These are phyloP conservation scores for Aphrophora alni DNA, from an alignment of 2,888 invertebrate species.

Conservation along the genomic window DNA sequence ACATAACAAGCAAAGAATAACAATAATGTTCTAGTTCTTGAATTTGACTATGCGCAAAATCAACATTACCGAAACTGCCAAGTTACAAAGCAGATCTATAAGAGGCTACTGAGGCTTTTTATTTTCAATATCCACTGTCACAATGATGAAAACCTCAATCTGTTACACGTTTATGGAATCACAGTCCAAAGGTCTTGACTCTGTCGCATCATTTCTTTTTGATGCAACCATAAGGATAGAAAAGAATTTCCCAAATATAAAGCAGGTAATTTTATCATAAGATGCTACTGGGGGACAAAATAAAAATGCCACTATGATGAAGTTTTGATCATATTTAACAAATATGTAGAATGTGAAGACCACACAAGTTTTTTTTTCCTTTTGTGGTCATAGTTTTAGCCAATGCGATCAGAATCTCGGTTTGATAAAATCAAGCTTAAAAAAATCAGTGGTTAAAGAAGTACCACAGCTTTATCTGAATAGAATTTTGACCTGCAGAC, in stretches of 20 bases:
- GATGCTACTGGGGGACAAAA: slow-evolving; percentile 15
- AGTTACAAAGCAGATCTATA: slow-evolving; percentile 44
- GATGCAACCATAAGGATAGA: neutral
- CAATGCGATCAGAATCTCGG: no score
- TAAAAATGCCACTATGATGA: no score
- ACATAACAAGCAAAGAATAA: slow-evolving; percentile 34
- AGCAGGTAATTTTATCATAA: neutral
- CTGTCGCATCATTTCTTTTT: slow-evolving; percentile 13
- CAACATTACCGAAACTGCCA: slow-evolving; percentile 45
- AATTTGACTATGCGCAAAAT: slow-evolving; percentile 49
- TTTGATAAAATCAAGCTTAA: neutral
- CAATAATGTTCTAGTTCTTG: slow-evolving; percentile 37
- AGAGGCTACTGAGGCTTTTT: slow-evolving; percentile 43
- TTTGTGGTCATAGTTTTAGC: no score
- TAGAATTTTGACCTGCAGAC: no score
- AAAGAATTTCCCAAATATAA: neutral
- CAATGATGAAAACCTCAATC: slow-evolving; percentile 39
- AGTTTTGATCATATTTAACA: no score
- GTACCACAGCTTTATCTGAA: neutral
- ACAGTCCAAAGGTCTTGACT: no score
- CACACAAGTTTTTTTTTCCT: neutral
- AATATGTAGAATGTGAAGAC: slow-evolving; percentile 4
- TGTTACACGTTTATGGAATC: no score
- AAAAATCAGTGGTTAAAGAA: slow-evolving; percentile 13
- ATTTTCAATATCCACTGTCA: slow-evolving; percentile 47